Base-by-base conservation (phyloP, 1,140 invertebrate species). In the Drepana arcuata region DNA sequence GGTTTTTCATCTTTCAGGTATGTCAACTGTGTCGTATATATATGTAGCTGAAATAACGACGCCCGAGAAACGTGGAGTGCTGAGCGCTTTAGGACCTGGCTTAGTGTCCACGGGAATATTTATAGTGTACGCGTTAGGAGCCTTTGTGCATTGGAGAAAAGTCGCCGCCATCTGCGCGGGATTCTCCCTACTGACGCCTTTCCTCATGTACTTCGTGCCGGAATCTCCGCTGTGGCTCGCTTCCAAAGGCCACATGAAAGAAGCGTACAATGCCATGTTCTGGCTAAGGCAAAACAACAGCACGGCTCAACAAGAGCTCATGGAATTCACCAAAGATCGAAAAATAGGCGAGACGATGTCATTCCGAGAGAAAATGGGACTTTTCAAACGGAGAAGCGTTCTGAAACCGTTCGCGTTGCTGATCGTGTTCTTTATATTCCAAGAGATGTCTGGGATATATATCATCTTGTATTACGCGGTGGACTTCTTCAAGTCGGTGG, bases 401-500 rank as follows among this genome's bases (percentile, higher is more conserved):
- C 73, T 89, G 44, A 90, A 90, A 53, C 90, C 91, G 0, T 90
- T 92, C 50, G 44, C 86, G 0, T 83, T 91, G 1, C 73, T 91
- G 0, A 77, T 90, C 2, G 45, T 81, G 0, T 88, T 91, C 59
- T 92, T 92, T 68, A 54, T 88, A 3, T 87, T 91, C 38, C 91
- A 92, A 84, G 89, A 91, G 53, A 80, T 89, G 30, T 89, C 88
- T 0, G 91, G 91, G 2, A 91, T 92, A 10, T 92, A 94, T 70
- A 88, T 91, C 1, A 88, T 94, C 3, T 80, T 94, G 18, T 94
- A 92, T 63, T 94, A 93, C 50, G 88, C 89, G 0, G 89, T 92
- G 0, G 87, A 85, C 35, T 87, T 92, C 51, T 88, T 92, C 52
- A 84, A 88, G 41, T 86, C 90, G 4, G 87, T 90, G 9, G 88